phyloP scores from a whole-genome alignment of 1,140 invertebrate genomes.

The Caenorhabditis tropicalis region DNA sequence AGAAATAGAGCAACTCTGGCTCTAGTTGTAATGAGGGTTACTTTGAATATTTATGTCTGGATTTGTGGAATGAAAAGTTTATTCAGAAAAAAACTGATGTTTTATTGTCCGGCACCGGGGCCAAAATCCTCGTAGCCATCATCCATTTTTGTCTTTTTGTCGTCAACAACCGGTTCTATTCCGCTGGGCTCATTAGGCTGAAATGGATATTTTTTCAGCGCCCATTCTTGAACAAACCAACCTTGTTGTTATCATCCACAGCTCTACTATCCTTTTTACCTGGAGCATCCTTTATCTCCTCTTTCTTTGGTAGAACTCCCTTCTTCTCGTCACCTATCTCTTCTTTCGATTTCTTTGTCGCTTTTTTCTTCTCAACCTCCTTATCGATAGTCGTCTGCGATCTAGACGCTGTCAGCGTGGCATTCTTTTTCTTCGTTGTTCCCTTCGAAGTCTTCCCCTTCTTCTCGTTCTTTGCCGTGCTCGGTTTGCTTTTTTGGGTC shows the following conservation, averaged over 20 bases:
- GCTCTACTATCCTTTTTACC: not conserved
- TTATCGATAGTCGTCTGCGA: not conserved
- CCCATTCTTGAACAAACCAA: not conserved
- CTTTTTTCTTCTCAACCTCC: not conserved
- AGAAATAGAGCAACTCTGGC: too few relatives aligned
- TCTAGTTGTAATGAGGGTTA: too few relatives aligned
- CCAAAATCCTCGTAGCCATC: constrained; percentile 23
- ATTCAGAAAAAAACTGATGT: too few relatives aligned
- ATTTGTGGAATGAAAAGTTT: too few relatives aligned
- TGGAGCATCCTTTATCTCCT: not conserved
- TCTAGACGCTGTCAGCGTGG: not conserved
- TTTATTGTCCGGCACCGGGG: not conserved
- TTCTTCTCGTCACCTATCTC: not conserved
- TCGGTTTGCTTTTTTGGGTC: not conserved
- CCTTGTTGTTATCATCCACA: not conserved
- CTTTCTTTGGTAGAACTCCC: not conserved
- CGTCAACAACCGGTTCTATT: not conserved
- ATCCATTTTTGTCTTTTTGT: constrained; percentile 7
- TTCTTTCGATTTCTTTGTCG: not conserved
- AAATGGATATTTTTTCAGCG: too few relatives aligned
- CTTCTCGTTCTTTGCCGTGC: not conserved
- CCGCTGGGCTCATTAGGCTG: not conserved
- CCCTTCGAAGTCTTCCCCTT: not conserved
- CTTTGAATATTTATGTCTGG: too few relatives aligned
- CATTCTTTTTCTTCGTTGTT: not conserved